These are phyloP conservation scores for Amniataba percoides DNA, from an alignment of 2,797 vertebrate species.

Conservation along the genomic window DNA sequence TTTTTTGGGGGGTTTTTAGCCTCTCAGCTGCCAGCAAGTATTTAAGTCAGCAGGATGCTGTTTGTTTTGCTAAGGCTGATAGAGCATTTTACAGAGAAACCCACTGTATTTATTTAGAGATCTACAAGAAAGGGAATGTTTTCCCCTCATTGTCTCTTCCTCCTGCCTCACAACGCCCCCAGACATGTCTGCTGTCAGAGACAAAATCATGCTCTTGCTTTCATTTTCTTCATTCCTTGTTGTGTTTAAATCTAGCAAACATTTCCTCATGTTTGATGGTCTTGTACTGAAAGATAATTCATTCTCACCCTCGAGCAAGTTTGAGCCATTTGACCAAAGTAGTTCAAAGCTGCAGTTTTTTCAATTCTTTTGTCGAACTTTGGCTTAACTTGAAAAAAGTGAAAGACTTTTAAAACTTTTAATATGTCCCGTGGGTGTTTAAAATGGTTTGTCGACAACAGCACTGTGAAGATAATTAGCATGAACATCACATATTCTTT, in stretches of 20 bases:
- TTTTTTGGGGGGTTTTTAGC: conserved; percentile 19
- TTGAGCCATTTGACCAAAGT: conserved; percentile 39
- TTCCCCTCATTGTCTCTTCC: conserved; percentile 38
- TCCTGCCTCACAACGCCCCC: conserved; percentile 46
- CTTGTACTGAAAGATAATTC: conserved; percentile 24
- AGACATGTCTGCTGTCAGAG: conserved; percentile 57
- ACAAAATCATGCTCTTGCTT: conserved; percentile 40
- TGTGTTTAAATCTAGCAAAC: conserved; percentile 26
- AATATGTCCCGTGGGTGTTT: conserved; percentile 15
- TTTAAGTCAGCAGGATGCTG: conserved; percentile 56
- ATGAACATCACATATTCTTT: conserved; percentile 7
- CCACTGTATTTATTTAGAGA: conserved; percentile 44
- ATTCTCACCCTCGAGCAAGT: conserved; percentile 1
- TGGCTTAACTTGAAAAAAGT: conserved; percentile 8
- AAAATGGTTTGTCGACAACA: conserved; percentile 17
- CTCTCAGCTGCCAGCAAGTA: conserved; percentile 62
- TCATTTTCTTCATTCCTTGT: conserved; percentile 40
- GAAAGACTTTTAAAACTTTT: conserved; percentile 14
- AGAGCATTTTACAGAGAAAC: conserved; percentile 51
- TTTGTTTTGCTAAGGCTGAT: conserved; percentile 54
- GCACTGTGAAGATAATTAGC: conserved; percentile 34
- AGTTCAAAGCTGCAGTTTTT: conserved; percentile 32
- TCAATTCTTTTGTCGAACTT: conserved; percentile 30
- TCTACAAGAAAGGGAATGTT: conserved; percentile 33
- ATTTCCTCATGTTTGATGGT: conserved; percentile 29